Evolutionary conservation across 2,797 vertebrate genomes (phyloP).

Genomic region (Enoplosus armatus): DNA sequence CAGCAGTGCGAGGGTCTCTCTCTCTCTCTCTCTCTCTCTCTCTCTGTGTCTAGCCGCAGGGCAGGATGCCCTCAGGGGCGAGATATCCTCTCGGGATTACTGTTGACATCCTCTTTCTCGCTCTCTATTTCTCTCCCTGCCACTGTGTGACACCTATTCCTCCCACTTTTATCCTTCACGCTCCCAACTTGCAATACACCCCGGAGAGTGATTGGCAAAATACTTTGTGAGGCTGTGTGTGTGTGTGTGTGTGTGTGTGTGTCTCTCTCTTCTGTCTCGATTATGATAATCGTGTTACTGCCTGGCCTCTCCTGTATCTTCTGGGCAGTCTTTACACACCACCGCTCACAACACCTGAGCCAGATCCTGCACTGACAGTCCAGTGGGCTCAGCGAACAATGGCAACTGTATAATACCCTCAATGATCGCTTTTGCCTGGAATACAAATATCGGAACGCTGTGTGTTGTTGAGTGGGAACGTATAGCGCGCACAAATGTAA

Average conservation of each 20-base stretch:
- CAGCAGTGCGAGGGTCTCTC: constrained; percentile 41
- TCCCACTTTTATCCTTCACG: constrained; percentile 57
- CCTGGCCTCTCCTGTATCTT: constrained; percentile 29
- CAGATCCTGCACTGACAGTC: constrained; percentile 26
- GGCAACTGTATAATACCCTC: not conserved
- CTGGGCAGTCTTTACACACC: constrained; percentile 20
- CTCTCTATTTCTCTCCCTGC: constrained; percentile 46
- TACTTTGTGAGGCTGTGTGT: constrained; percentile 25
- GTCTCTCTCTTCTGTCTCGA: constrained; percentile 42
- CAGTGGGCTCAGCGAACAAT: constrained; percentile 19
- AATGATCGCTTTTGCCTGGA: constrained; percentile 19
- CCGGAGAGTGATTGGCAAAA: constrained; percentile 38
- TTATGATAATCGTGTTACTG: constrained; percentile 52
- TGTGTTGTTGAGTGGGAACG: not conserved
- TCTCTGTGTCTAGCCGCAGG: constrained; percentile 58
- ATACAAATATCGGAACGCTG: constrained; percentile 3
- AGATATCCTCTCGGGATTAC: constrained; percentile 68
- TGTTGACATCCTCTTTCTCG: constrained; percentile 63
- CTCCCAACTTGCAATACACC: constrained; percentile 50
- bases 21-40: constrained; percentile 31
- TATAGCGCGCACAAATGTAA: constrained; percentile 1
- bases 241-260: constrained; percentile 11
- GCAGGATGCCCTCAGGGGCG: constrained; percentile 70
- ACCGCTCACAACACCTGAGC: constrained; percentile 21
- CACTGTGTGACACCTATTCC: constrained; percentile 49